Evolutionary conservation across 2,888 invertebrate genomes (phyloP).

Genomic region (Digitonthophagus gazella): DNA sequence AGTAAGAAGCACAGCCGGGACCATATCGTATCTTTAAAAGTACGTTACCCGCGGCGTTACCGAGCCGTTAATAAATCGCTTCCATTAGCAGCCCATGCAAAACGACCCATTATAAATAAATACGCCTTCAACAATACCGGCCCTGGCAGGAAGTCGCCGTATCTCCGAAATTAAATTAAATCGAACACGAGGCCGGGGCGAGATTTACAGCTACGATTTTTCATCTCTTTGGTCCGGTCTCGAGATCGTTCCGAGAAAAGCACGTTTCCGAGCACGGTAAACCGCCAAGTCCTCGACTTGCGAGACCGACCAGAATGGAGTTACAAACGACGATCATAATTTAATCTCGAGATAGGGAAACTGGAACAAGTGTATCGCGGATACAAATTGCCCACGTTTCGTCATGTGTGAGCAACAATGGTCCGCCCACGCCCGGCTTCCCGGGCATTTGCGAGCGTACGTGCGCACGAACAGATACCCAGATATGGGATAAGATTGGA

Average conservation of each 20-base stretch:
- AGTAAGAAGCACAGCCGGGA: background rate
- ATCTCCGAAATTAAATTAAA: background rate
- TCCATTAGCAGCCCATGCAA: background rate
- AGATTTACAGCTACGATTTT: constrained; percentile 14
- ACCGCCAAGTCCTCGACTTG: background rate
- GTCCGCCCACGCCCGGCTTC: constrained; percentile 3
- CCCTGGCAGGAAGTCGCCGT: background rate
- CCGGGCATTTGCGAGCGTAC: constrained; percentile 3
- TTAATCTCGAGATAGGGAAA: constrained; percentile 23
- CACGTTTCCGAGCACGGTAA: background rate
- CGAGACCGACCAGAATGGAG: constrained; percentile 18
- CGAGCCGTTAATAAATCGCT: background rate
- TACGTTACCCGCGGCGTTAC: no score
- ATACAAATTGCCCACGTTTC: constrained; percentile 28
- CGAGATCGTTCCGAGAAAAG: background rate
- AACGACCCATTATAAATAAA: background rate
- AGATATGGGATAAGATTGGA: constrained; percentile 10
- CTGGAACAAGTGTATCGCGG: constrained; percentile 28
- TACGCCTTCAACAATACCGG: background rate
- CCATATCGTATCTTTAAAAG: background rate
- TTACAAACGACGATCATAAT: constrained; percentile 23
- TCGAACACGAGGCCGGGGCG: background rate
- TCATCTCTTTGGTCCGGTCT: background rate
- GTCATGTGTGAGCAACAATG: constrained; percentile 28
- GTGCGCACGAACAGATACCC: constrained; percentile 8